Evolutionary conservation across 2,888 invertebrate genomes (phyloP).

Genomic region (Onchidella celtica): DNA sequence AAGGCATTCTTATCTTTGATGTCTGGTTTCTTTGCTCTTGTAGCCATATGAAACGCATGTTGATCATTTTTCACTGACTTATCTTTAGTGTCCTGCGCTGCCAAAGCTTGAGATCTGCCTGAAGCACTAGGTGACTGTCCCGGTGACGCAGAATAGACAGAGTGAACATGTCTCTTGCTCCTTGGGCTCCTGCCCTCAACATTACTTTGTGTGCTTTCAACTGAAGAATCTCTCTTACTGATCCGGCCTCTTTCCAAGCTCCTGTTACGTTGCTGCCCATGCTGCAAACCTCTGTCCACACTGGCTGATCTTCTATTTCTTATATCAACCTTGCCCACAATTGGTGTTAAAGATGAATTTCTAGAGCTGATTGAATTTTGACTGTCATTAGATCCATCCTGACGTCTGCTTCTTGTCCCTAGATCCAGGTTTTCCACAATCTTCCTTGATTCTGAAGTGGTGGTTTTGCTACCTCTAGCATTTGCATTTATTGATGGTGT

Average conservation of each 20-base stretch:
- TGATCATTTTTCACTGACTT: too few relatives aligned
- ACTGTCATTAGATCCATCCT: neutral
- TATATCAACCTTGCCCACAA: neutral
- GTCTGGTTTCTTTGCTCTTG: neutral
- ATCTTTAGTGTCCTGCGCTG: too few relatives aligned
- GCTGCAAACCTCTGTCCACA: conserved; percentile 19
- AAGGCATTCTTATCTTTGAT: neutral
- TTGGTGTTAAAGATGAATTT: neutral
- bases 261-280: conserved; percentile 15
- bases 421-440: neutral
- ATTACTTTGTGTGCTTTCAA: conserved; percentile 40
- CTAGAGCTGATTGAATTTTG: neutral
- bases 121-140: neutral
- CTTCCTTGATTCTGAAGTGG: neutral
- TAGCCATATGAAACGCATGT: neutral
- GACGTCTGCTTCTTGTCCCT: neutral
- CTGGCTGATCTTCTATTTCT: conserved; percentile 4
- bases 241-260: neutral
- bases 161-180: conserved; percentile 11
- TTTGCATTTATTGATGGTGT: neutral
- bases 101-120: too few relatives aligned
- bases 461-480: too few relatives aligned
- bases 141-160: conserved; percentile 5
- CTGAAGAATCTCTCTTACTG: conserved; percentile 32
- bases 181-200: conserved; percentile 24